Conservation (phyloP, 2,888 invertebrate species). For the Cetonia aurata region DNA sequence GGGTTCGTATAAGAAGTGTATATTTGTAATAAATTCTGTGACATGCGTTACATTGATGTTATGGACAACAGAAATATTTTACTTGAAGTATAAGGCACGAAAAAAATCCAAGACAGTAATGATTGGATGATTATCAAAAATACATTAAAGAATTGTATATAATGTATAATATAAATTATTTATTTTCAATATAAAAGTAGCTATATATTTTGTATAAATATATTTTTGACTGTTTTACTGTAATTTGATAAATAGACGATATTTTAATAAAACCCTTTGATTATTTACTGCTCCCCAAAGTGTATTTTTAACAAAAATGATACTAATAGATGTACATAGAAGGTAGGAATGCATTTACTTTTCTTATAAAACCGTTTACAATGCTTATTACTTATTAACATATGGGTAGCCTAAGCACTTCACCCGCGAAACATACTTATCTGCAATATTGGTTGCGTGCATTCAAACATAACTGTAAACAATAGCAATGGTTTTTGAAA, state of each 20-base stretch:
- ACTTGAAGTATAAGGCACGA: conserved; percentile 42
- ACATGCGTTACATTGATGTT: conserved; percentile 72
- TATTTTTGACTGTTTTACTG: conserved; percentile 4
- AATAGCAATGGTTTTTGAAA: too few relatives aligned
- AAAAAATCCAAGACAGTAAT: conserved; percentile 33
- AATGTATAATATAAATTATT: conserved; percentile 24
- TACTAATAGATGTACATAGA: too few relatives aligned
- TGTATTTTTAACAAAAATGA: too few relatives aligned
- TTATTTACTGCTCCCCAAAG: too few relatives aligned
- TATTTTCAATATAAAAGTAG: conserved; percentile 28
- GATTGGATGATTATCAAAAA: not conserved
- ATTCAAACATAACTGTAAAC: too few relatives aligned
- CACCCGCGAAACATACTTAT: too few relatives aligned
- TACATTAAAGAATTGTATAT: conserved; percentile 18
- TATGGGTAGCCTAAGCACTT: too few relatives aligned
- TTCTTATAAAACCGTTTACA: not conserved
- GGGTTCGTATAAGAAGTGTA: conserved; percentile 73
- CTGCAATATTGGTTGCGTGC: too few relatives aligned
- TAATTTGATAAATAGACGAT: conserved; percentile 13
- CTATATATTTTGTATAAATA: conserved; percentile 26
- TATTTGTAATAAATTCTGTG: conserved; percentile 73
- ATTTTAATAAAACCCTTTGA: not conserved
- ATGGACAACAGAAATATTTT: conserved; percentile 69
- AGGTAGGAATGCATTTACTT: not conserved
- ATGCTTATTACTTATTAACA: too few relatives aligned